These are phyloP conservation scores for Lucinisca nassula DNA, from an alignment of 2,888 invertebrate genomes.

Conservation along the genomic window DNA sequence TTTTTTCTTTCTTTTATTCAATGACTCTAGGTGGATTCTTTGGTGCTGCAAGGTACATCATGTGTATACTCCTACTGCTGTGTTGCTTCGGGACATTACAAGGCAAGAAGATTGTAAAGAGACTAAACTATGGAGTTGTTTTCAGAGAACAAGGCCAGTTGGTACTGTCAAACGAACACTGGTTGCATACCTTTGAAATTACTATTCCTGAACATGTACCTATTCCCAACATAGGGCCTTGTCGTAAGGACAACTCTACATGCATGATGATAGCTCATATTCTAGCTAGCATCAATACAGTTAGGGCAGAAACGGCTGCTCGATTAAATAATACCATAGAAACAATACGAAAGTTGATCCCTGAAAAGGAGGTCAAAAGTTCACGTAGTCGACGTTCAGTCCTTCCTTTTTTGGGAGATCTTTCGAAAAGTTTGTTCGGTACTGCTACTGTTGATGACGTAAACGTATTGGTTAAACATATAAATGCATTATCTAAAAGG, in stretches of 20 bases:
- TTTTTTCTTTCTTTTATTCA: background rate
- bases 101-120: conserved; percentile 14
- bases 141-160: conserved; percentile 28
- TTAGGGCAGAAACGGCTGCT: conserved; percentile 12
- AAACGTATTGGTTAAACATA: conserved; percentile 16
- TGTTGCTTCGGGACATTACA: background rate
- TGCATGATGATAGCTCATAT: conserved; percentile 24
- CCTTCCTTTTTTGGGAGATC: conserved; percentile 52
- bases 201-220: conserved; percentile 16
- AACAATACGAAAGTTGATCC: background rate
- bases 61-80: background rate
- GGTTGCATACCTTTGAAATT: conserved; percentile 63
- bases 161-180: conserved; percentile 40
- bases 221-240: conserved; percentile 15
- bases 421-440: conserved; percentile 56
- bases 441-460: conserved; percentile 65
- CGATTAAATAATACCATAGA: conserved; percentile 6
- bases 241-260: background rate
- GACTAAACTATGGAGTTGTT: conserved; percentile 56
- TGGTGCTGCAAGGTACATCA: background rate
- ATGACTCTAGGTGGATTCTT: background rate
- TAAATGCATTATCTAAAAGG: conserved; percentile 25
- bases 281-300: conserved; percentile 26
- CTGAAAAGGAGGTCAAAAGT: background rate
- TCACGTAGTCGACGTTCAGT: conserved; percentile 33